Conservation (phyloP, 2,888 invertebrate species). For the Microplitis deprimator region DNA sequence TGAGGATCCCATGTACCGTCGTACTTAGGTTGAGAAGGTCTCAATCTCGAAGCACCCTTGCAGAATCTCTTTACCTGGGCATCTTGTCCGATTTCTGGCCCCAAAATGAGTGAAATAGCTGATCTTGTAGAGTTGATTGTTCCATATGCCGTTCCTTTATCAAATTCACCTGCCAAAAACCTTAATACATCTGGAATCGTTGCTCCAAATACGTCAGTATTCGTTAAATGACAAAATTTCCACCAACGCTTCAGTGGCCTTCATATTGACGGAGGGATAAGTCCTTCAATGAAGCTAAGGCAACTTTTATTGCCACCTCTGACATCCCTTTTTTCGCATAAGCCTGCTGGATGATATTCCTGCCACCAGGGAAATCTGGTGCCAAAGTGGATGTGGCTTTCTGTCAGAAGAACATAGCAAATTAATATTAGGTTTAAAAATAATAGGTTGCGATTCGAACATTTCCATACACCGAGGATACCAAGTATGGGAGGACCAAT, state of each 20-base stretch:
- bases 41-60: constrained; percentile 51
- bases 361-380: constrained; percentile 28
- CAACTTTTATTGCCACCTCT: constrained; percentile 22
- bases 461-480: constrained; percentile 25
- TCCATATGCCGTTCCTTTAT: constrained; percentile 46
- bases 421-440: constrained; percentile 28
- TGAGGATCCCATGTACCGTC: constrained; percentile 45
- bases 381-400: constrained; percentile 34
- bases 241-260: constrained; percentile 16
- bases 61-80: constrained; percentile 50
- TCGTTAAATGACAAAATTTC: constrained; percentile 15
- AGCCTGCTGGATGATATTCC: constrained; percentile 34
- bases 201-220: neutral
- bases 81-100: too few species aligned
- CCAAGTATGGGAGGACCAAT: constrained; percentile 36
- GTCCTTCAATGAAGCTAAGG: neutral
- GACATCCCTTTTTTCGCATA: constrained; percentile 9
- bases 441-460: constrained; percentile 16
- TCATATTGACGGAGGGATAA: constrained; percentile 28
- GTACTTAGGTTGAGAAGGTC: constrained; percentile 47
- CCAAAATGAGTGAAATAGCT: too few species aligned
- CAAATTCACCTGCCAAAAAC: constrained; percentile 34
- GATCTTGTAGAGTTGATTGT: constrained; percentile 54
- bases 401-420: constrained; percentile 26
- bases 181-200: neutral